These are phyloP conservation scores for Sphyrna mokarran DNA, from an alignment of 2,113 vertebrate genomes.

Conservation along the genomic window DNA sequence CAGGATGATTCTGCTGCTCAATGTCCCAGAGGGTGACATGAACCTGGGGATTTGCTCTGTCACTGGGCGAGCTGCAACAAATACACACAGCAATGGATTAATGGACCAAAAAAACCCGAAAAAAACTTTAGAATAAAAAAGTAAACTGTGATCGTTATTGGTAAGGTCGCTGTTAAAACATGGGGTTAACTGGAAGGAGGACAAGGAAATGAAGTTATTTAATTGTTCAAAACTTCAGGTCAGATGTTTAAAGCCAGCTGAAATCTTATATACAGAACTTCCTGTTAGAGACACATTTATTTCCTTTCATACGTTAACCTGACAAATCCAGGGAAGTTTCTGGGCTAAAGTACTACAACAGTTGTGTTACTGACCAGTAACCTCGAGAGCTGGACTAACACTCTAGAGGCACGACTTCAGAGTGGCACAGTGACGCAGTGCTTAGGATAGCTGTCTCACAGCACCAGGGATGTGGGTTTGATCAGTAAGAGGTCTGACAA, in stretches of 20 bases:
- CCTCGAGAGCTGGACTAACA: too few species aligned
- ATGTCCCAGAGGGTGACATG: constrained; percentile 73
- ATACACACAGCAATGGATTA: background rate
- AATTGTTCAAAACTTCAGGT: background rate
- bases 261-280: background rate
- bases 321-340: too few species aligned
- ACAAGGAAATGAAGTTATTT: background rate
- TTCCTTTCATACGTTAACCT: background rate
- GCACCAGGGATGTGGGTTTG: too few species aligned
- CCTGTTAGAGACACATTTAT: background rate
- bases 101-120: background rate
- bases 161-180: background rate
- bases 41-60: constrained; percentile 78
- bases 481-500: too few species aligned
- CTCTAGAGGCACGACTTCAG: too few species aligned
- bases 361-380: too few species aligned
- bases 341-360: too few species aligned
- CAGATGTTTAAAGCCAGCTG: background rate
- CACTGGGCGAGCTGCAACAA: constrained; percentile 72
- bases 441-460: too few species aligned
- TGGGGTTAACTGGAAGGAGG: background rate
- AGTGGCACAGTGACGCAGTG: too few species aligned
- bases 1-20: constrained; percentile 89
- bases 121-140: background rate
- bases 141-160: background rate